Conservation (phyloP, 1,140 invertebrate species). For the Ostrea edulis region DNA sequence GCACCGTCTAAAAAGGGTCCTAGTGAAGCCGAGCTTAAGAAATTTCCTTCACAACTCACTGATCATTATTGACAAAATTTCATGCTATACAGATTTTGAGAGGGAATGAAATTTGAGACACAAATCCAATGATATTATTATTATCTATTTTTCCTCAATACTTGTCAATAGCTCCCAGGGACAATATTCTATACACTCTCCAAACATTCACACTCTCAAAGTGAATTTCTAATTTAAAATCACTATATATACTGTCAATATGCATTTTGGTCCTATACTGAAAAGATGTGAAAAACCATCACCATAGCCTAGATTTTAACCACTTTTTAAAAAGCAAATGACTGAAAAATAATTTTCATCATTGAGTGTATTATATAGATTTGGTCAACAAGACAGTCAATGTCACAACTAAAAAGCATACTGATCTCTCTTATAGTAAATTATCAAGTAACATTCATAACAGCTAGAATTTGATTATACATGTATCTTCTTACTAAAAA, state of each 20-base stretch:
- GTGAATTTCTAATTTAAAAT: neutral
- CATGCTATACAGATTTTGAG: slow-evolving; percentile 29
- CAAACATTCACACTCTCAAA: neutral
- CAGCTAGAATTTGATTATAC: no score
- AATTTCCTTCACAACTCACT: slow-evolving; percentile 32
- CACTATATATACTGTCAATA: neutral
- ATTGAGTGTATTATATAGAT: no score
- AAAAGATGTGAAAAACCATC: no score
- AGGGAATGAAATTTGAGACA: slow-evolving; percentile 27
- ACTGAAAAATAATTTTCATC: no score
- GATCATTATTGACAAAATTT: slow-evolving; percentile 38
- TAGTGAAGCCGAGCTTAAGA: slow-evolving; percentile 12
- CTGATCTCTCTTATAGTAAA: no score
- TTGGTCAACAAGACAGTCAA: no score
- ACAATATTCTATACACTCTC: slow-evolving; percentile 12
- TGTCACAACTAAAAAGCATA: no score
- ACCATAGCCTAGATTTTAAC: no score
- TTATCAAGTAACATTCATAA: no score
- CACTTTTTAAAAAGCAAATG: no score
- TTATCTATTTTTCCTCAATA: slow-evolving; percentile 13
- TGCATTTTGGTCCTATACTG: neutral
- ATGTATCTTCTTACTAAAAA: no score
- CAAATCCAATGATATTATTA: slow-evolving; percentile 37
- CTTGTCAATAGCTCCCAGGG: neutral
- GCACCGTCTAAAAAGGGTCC: neutral